Percentiles rank a stretch among this genome's conserved stretches.
These are phyloP conservation scores for Liparis tanakae DNA, from an alignment of 2,797 vertebrate species.

Conservation along the genomic window DNA sequence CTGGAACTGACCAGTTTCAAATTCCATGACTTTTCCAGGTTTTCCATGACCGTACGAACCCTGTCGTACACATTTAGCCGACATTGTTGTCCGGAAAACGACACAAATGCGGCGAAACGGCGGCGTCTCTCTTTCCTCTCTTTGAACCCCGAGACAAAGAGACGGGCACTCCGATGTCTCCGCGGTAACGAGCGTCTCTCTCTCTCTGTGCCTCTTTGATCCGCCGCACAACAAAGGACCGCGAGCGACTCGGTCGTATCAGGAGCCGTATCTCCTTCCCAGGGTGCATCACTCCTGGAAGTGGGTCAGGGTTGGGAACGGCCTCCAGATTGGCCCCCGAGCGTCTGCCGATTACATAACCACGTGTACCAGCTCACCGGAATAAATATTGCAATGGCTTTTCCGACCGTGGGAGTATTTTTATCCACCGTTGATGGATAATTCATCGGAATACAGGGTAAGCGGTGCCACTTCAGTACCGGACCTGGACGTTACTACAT, in stretches of 20 bases:
- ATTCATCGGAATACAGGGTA: slow-evolving; percentile 59
- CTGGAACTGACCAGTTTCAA: no score
- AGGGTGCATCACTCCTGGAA: slow-evolving; percentile 27
- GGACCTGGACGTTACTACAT: not conserved
- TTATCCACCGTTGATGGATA: slow-evolving; percentile 70
- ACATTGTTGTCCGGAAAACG: not conserved
- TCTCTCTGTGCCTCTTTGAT: not conserved
- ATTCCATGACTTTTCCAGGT: no score
- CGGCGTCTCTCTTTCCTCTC: slow-evolving; percentile 15
- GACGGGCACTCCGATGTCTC: slow-evolving; percentile 8
- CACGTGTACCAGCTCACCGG: slow-evolving; percentile 48
- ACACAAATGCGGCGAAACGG: not conserved
- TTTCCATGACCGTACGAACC: no score
- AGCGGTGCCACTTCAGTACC: slow-evolving; percentile 14
- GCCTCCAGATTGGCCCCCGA: slow-evolving; percentile 55
- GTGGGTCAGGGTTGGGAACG: slow-evolving; percentile 59
- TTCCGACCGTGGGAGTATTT: slow-evolving; percentile 61
- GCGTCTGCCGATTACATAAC: slow-evolving; percentile 74
- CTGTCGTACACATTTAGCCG: slow-evolving; percentile 9
- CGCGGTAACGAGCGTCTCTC: not conserved
- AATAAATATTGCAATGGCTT: slow-evolving; percentile 75
- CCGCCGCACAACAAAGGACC: not conserved
- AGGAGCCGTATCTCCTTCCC: not conserved
- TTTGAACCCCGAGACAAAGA: slow-evolving; percentile 38
- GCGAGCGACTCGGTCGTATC: not conserved